Percentiles rank a stretch among this genome's conserved stretches.
phyloP scores from a whole-genome alignment of 2,888 invertebrate genomes.

The Byasa hedistus region DNA sequence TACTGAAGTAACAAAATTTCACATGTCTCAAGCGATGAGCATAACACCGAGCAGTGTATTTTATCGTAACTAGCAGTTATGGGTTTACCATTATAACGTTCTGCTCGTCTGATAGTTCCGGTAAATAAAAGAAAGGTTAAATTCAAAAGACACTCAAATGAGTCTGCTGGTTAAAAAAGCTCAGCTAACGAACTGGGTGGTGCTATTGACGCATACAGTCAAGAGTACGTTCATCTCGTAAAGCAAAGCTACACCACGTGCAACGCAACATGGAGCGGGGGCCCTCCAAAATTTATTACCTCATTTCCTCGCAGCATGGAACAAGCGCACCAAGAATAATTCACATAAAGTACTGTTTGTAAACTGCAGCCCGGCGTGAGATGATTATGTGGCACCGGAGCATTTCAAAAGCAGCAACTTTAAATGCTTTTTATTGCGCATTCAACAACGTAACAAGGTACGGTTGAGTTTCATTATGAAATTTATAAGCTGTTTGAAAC shows the following conservation, averaged over 20 bases:
- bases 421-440: slow-evolving; percentile 19
- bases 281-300: slow-evolving; percentile 28
- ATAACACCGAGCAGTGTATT: too few species aligned
- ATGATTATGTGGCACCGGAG: slow-evolving; percentile 24
- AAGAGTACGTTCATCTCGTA: slow-evolving; percentile 15
- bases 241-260: slow-evolving; percentile 12
- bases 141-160: too few species aligned
- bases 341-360: slow-evolving; percentile 31
- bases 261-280: slow-evolving; percentile 21
- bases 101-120: too few species aligned
- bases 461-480: slow-evolving; percentile 11
- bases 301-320: slow-evolving; percentile 28
- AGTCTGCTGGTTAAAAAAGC: background rate
- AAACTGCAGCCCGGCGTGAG: slow-evolving; percentile 28
- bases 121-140: too few species aligned
- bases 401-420: slow-evolving; percentile 26
- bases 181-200: background rate
- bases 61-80: too few species aligned
- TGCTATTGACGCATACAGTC: slow-evolving; percentile 23
- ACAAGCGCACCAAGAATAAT: slow-evolving; percentile 28
- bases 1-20: too few species aligned
- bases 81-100: too few species aligned
- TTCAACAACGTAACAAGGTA: slow-evolving; percentile 15
- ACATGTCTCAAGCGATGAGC: too few species aligned
- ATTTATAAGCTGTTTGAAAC: too few species aligned